These are phyloP conservation scores for Neopipo cinnamomea DNA, from an alignment of 2,113 vertebrate species.

Conservation along the genomic window DNA sequence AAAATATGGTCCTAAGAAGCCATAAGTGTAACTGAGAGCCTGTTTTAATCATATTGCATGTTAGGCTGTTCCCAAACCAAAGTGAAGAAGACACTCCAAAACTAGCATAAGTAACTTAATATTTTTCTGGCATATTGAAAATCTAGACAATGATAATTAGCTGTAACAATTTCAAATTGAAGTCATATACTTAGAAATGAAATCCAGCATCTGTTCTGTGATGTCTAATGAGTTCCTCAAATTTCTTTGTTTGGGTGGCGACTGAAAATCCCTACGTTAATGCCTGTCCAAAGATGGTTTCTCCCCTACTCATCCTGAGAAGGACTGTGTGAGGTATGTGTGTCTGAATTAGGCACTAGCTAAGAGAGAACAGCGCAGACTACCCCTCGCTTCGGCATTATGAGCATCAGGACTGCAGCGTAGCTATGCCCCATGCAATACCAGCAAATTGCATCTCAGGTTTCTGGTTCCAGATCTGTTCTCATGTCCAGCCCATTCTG, in stretches of 20 bases:
- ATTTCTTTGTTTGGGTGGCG: background rate
- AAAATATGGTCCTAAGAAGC: background rate
- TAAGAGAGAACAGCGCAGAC: background rate
- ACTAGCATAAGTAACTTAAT: background rate
- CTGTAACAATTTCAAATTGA: background rate
- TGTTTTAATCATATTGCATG: background rate
- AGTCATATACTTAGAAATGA: background rate
- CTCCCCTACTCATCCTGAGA: background rate
- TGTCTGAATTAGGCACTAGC: background rate
- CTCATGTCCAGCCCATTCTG: background rate
- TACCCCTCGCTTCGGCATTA: accelerated
- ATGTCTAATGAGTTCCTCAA: background rate
- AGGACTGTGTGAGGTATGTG: background rate
- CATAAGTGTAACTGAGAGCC: background rate
- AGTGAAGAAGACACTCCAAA: background rate
- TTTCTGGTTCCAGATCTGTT: background rate
- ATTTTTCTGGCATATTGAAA: background rate
- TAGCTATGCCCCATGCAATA: background rate
- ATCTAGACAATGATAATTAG: background rate
- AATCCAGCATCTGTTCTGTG: background rate
- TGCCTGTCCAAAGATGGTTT: background rate
- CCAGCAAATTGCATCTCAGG: background rate
- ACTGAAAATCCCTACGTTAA: background rate
- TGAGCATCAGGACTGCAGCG: background rate
- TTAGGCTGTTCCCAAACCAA: background rate